Conservation (phyloP, 2,113 vertebrate species). For the Tupaia chinensis region DNA sequence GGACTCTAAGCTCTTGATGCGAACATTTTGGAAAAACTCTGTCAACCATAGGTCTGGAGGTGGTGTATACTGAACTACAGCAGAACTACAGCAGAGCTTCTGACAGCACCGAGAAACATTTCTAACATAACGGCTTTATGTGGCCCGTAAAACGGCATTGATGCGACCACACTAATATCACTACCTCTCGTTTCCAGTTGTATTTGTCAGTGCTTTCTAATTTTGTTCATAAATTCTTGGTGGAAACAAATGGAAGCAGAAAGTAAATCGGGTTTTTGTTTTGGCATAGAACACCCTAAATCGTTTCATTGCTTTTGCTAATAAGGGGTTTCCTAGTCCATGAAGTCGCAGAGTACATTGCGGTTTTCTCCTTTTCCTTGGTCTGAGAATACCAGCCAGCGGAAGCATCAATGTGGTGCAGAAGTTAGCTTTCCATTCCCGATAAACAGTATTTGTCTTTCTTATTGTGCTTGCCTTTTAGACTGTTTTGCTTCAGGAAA, state of each 20-base stretch:
- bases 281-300: background rate
- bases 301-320: background rate
- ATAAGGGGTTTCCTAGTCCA: background rate
- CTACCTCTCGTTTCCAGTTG: background rate
- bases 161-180: background rate
- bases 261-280: background rate
- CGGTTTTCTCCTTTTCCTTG: background rate
- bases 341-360: background rate
- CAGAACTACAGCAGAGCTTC: background rate
- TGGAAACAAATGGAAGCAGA: conserved; percentile 4
- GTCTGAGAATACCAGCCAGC: background rate
- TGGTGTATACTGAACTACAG: background rate
- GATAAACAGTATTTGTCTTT: background rate
- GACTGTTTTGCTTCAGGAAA: background rate
- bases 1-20: background rate
- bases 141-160: background rate
- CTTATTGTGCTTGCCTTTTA: background rate
- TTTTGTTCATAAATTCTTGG: background rate
- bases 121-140: background rate
- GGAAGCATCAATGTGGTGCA: background rate
- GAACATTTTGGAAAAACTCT: background rate
- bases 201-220: background rate
- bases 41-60: background rate
- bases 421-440: background rate
- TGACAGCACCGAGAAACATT: background rate